These are phyloP conservation scores for Muschampia staudingeri DNA, from an alignment of 2,888 invertebrate genomes.

Conservation along the genomic window DNA sequence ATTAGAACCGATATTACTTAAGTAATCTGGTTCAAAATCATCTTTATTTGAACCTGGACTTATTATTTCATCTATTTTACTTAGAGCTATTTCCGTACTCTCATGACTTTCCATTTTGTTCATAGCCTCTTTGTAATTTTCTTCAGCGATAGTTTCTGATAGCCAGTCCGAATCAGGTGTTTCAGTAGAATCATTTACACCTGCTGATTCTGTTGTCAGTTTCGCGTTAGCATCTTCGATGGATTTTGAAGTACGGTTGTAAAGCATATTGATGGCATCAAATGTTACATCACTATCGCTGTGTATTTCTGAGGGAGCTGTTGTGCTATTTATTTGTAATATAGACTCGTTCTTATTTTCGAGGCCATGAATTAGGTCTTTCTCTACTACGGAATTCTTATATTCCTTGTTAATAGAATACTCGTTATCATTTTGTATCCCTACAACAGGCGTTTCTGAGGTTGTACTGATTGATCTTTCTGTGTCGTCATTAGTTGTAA, in stretches of 20 bases:
- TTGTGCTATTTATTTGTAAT: slow-evolving; percentile 61
- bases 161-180: slow-evolving; percentile 84
- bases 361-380: slow-evolving; percentile 74
- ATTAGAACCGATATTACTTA: slow-evolving; percentile 78
- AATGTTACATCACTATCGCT: slow-evolving; percentile 79
- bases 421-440: slow-evolving; percentile 68
- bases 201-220: slow-evolving; percentile 64
- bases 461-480: slow-evolving; percentile 40
- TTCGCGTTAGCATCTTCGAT: slow-evolving; percentile 70
- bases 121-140: slow-evolving; percentile 78
- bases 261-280: slow-evolving; percentile 80
- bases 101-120: slow-evolving; percentile 76
- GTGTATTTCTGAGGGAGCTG: slow-evolving; percentile 42
- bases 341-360: slow-evolving; percentile 69
- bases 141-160: slow-evolving; percentile 81
- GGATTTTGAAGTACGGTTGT: slow-evolving; percentile 84
- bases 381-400: slow-evolving; percentile 70
- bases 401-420: slow-evolving; percentile 73
- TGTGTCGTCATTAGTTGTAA: slow-evolving; percentile 37
- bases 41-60: slow-evolving; percentile 76
- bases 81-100: slow-evolving; percentile 76
- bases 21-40: slow-evolving; percentile 86
- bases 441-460: slow-evolving; percentile 65
- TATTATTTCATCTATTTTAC: slow-evolving; percentile 79
- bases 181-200: slow-evolving; percentile 56